Percentiles rank a stretch among this genome's conserved stretches.
Conservation (phyloP, 2,888 invertebrate genomes). For the Aromia moschata region DNA sequence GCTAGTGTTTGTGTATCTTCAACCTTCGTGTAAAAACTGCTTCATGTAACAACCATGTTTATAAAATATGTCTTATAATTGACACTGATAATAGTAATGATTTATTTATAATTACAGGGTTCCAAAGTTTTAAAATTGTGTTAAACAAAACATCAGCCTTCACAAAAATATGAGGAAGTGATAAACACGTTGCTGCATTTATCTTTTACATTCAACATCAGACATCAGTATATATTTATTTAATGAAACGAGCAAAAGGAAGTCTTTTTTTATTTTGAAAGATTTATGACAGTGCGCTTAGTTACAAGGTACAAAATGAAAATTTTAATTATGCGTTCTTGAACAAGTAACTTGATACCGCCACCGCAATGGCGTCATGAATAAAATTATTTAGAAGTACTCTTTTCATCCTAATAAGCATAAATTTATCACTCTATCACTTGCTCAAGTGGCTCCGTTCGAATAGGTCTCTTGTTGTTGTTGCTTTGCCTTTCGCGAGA, state of each 20-base stretch:
- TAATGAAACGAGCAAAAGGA: neutral
- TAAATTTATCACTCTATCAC: conserved; percentile 8
- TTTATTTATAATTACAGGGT: too few relatives aligned
- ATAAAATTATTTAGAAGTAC: conserved; percentile 4
- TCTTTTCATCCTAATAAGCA: conserved; percentile 3
- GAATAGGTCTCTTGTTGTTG: conserved; percentile 15
- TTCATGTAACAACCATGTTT: too few relatives aligned
- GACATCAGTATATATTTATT: too few relatives aligned
- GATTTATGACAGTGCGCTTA: neutral
- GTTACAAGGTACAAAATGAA: neutral
- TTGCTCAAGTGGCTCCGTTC: conserved; percentile 3
- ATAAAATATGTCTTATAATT: too few relatives aligned
- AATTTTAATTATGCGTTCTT: neutral
- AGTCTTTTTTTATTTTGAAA: neutral
- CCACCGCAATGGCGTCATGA: neutral
- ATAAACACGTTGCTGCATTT: too few relatives aligned
- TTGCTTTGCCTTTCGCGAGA: conserved; percentile 5
- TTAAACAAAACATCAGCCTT: too few relatives aligned
- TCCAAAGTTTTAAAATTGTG: too few relatives aligned
- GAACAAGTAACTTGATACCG: neutral
- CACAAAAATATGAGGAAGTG: too few relatives aligned
- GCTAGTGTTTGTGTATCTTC: too few relatives aligned
- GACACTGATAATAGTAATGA: too few relatives aligned
- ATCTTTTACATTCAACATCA: too few relatives aligned
- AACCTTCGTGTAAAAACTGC: too few relatives aligned